Conservation (phyloP, 1,140 invertebrate genomes). For the Papilio helenus region DNA sequence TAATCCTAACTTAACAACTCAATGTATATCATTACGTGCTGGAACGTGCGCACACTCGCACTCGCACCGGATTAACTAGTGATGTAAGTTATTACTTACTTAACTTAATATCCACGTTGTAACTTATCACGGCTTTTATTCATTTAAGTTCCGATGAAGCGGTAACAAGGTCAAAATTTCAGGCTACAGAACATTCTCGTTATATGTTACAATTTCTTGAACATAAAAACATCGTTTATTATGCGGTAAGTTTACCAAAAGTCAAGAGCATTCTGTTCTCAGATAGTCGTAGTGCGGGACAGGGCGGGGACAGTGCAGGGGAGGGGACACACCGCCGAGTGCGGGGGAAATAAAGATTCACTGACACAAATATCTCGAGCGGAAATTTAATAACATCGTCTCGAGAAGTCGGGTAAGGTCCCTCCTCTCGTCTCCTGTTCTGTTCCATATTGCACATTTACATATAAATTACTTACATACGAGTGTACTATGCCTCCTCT, state of each 20-base stretch:
- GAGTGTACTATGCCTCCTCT: not conserved
- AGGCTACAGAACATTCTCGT: not conserved
- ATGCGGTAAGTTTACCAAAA: not conserved
- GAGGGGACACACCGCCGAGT: not conserved
- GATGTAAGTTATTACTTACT: not conserved
- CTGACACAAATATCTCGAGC: constrained; percentile 26
- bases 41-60: not conserved
- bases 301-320: not conserved
- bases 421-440: not conserved
- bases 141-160: not conserved
- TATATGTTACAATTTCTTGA: not conserved
- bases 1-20: not conserved
- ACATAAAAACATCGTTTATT: not conserved
- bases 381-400: constrained; percentile 29
- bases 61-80: not conserved
- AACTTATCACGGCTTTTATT: not conserved
- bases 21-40: not conserved
- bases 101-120: not conserved
- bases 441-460: constrained; percentile 27
- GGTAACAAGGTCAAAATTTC: not conserved
- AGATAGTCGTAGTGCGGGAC: not conserved
- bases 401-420: not conserved
- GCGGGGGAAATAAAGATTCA: constrained; percentile 25
- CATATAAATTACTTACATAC: constrained; percentile 24
- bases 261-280: not conserved